phyloP scores from a whole-genome alignment of 2,113 vertebrate genomes.

The Shinisaurus crocodilurus region DNA sequence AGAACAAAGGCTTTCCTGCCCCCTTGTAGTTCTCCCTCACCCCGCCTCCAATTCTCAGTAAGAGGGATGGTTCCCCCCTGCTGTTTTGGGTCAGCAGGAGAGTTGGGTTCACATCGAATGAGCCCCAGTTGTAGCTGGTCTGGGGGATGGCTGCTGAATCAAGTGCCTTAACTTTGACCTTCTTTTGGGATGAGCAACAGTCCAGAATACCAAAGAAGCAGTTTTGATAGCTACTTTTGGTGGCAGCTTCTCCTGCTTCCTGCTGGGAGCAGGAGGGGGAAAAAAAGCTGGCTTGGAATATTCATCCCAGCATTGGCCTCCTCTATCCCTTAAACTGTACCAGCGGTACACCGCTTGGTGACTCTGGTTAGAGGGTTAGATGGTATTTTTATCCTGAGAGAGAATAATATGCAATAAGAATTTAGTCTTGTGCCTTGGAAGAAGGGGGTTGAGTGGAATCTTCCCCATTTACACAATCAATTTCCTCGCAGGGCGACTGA shows the following conservation, averaged over 20 bases:
- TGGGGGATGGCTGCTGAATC: conserved; percentile 21
- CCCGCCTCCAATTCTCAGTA: background rate
- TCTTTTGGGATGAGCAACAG: background rate
- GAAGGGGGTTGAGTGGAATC: background rate
- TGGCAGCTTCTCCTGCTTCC: background rate
- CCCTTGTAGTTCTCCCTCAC: background rate
- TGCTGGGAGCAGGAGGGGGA: background rate
- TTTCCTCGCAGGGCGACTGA: background rate
- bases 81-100: conserved; percentile 15
- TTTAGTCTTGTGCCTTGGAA: conserved; percentile 35
- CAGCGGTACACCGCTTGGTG: background rate
- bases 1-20: conserved; percentile 61
- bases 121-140: background rate
- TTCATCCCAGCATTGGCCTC: background rate
- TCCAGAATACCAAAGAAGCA: conserved; percentile 9
- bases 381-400: background rate
- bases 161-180: conserved; percentile 37
- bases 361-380: background rate
- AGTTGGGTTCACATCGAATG: background rate
- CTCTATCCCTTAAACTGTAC: background rate
- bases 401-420: conserved; percentile 38
- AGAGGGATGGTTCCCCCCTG: background rate
- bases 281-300: background rate
- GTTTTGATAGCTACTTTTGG: background rate
- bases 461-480: background rate